phyloP scores from a whole-genome alignment of 1,140 invertebrate species.

The Nixonia krombeini region DNA sequence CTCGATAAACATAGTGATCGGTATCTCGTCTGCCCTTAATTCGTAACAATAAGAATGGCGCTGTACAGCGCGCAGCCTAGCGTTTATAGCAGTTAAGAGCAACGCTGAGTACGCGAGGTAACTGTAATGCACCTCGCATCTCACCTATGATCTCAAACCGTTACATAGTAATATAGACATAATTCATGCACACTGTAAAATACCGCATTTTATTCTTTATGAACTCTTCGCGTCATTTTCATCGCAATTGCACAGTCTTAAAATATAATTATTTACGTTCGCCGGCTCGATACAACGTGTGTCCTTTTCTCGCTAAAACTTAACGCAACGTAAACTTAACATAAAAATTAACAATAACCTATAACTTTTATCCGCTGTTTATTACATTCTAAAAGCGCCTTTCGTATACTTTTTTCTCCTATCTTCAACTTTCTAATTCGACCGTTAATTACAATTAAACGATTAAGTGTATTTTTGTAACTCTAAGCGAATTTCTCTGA shows the following conservation, averaged over 20 bases:
- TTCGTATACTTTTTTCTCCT: too few relatives aligned
- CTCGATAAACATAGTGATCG: constrained; percentile 21
- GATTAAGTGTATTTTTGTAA: too few relatives aligned
- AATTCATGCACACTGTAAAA: constrained; percentile 15
- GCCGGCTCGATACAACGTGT: too few relatives aligned
- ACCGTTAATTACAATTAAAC: too few relatives aligned
- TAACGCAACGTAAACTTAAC: too few relatives aligned
- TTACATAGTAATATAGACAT: constrained; percentile 39
- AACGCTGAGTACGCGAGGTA: constrained; percentile 17
- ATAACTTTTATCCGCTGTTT: too few relatives aligned
- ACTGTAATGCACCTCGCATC: constrained; percentile 33
- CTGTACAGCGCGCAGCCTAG: constrained; percentile 22
- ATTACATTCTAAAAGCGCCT: too few relatives aligned
- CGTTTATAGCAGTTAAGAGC: constrained; percentile 28
- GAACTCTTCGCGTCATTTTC: background rate
- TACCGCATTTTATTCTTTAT: constrained; percentile 1
- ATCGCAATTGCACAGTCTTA: background rate
- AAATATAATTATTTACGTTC: too few relatives aligned
- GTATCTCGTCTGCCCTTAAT: constrained; percentile 17
- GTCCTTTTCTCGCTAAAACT: too few relatives aligned
- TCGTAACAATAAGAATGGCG: constrained; percentile 35
- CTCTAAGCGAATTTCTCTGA: too few relatives aligned
- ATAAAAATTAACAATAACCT: too few relatives aligned
- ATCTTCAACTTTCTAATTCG: too few relatives aligned
- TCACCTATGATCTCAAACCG: constrained; percentile 44